These are phyloP conservation scores for Seladonia tumulorum DNA, from an alignment of 2,888 invertebrate genomes.

Conservation along the genomic window DNA sequence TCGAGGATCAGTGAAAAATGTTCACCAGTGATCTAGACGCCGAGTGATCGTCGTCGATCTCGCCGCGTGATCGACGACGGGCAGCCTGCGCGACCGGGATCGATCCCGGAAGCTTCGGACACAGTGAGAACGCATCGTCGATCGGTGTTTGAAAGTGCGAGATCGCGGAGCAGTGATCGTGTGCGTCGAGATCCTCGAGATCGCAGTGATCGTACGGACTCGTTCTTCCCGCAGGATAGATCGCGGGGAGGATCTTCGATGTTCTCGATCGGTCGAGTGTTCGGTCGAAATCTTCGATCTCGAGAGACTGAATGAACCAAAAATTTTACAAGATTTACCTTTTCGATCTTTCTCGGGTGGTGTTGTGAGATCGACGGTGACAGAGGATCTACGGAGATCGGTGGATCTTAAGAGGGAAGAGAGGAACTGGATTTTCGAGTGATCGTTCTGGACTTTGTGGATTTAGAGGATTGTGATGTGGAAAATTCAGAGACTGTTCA, in stretches of 20 bases:
- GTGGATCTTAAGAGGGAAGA: neutral
- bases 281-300: neutral
- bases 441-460: neutral
- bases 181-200: conserved; percentile 43
- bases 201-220: conserved; percentile 41
- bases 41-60: neutral
- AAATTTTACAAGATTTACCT: neutral
- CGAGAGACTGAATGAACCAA: neutral
- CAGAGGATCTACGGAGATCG: neutral
- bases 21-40: neutral
- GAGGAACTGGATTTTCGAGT: neutral
- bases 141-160: conserved; percentile 62
- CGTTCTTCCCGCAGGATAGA: conserved; percentile 14
- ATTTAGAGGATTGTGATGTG: neutral
- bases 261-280: neutral
- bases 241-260: neutral
- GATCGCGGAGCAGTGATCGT: conserved; percentile 55
- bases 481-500: neutral
- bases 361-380: neutral
- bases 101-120: conserved; percentile 1
- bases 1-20: conserved; percentile 18
- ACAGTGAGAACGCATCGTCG: conserved; percentile 40
- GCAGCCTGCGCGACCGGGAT: neutral
- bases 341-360: neutral
- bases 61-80: neutral